phyloP scores from a whole-genome alignment of 2,113 vertebrate genomes.

The Mellivora capensis region DNA sequence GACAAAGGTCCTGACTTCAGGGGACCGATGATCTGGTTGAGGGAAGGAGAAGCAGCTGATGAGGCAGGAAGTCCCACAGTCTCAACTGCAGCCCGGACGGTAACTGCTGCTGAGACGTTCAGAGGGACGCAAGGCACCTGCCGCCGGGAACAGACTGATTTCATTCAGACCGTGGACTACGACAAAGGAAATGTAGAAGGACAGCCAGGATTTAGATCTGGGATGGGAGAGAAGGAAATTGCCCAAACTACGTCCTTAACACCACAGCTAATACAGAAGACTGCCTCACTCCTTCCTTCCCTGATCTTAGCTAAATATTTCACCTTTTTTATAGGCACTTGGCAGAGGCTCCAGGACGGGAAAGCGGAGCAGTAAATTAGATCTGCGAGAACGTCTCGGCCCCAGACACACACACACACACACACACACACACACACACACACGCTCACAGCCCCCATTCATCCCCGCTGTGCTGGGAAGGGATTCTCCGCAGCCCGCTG shows the following conservation, averaged over 20 bases:
- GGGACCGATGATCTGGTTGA: neutral
- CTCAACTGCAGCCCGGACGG: neutral
- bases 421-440: fast-evolving
- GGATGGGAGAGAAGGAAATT: neutral
- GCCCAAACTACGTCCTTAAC: constrained; percentile 1
- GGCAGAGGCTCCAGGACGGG: neutral
- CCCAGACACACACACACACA: neutral
- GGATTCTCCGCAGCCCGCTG: neutral
- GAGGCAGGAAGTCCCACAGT: neutral
- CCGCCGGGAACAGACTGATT: neutral
- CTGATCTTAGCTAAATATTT: neutral
- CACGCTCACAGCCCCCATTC: neutral
- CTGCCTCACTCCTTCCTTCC: neutral
- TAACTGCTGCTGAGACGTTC: neutral
- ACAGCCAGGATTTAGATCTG: neutral
- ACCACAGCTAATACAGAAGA: neutral
- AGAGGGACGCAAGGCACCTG: neutral
- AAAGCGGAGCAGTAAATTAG: neutral
- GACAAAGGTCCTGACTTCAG: neutral
- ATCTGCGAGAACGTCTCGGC: neutral
- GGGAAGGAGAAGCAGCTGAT: neutral
- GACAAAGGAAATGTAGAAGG: neutral
- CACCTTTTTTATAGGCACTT: constrained; percentile 9
- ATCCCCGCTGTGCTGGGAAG: neutral
- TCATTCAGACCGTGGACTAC: neutral